Evolutionary conservation across 2,888 invertebrate genomes (phyloP), one percentile per base, ranked within the genome.

Genomic region (Harmothoe impar): DNA sequence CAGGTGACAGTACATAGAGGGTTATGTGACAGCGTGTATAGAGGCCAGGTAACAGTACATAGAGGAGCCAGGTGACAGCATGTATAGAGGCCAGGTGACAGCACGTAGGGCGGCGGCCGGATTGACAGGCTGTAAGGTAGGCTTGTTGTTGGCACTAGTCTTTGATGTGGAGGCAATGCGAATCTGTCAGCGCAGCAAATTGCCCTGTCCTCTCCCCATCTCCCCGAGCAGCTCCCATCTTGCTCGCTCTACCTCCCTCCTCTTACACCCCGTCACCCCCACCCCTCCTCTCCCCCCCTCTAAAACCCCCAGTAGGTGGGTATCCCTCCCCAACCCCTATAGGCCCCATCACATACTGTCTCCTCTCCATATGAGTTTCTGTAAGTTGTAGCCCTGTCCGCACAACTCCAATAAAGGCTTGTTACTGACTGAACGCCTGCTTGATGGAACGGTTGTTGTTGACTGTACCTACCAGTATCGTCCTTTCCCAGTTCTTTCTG

Each of bases 201-300:
- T 72, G 72, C 72, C 29, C 72, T 72, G 72, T 72, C 72, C 72
- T 29, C 72, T 29, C 20, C 62, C 23, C 62, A 62, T 62, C 62
- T 62, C 62, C 20, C 12, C n/a, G 62, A n/a, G 43, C 20, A 62
- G 62, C 20, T n/a, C 62, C 72, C 72, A 72, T 25, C 72, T 25
- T 29, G 0, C 72, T 29, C 25, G 15, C 72, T 29, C 25, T 25
- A 3, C 5, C 72, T 25, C 0, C 20, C 72, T 7, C 29, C 72
- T 20, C 29, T 25, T 72, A 3, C 25, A 29, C 29, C 72, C 72
- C n/a, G 5, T 68, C 12, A 15, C 12, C 68, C 68, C 68, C 68
- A 15, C 5, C 12, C 68, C 68, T n/a, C 68, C n/a, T 17, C 68
- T n/a, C 17, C 20, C 68, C 12, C 68, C 68, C n/a, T n/a, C n/a